These are phyloP conservation scores for Oikopleura albicans DNA, from an alignment of 23 tunicate species.

Conservation along the genomic window DNA sequence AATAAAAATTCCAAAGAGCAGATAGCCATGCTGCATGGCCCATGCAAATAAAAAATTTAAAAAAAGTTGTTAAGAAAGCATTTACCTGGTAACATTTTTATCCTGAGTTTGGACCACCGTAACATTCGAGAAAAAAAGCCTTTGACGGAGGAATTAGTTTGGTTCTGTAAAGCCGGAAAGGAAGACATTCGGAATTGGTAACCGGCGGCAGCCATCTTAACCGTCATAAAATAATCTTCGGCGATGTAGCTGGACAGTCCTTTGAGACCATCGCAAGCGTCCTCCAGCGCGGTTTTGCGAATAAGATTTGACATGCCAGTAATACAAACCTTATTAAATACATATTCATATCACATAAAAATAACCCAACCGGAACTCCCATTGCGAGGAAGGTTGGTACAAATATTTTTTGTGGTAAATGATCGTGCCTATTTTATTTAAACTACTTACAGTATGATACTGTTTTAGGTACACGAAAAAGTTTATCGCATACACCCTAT, in stretches of 20 bases:
- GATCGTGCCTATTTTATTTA: too few relatives aligned
- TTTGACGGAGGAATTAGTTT: slow-evolving; percentile 45
- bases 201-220: slow-evolving; percentile 29
- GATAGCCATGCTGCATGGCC: too few relatives aligned
- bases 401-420: too few relatives aligned
- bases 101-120: slow-evolving; percentile 26
- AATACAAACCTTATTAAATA: slow-evolving; percentile 18
- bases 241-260: slow-evolving; percentile 29
- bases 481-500: too few relatives aligned
- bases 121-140: slow-evolving; percentile 64
- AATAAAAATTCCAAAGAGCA: too few relatives aligned
- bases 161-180: slow-evolving; percentile 81
- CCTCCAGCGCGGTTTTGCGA: slow-evolving; percentile 18
- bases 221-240: slow-evolving; percentile 31
- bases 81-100: background rate
- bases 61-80: background rate
- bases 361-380: too few relatives aligned
- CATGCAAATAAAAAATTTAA: too few relatives aligned
- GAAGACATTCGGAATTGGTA: slow-evolving; percentile 54
- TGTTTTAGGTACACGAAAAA: too few relatives aligned
- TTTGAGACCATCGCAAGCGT: slow-evolving; percentile 21
- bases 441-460: too few relatives aligned
- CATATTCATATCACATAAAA: slow-evolving; percentile 16
- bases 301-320: slow-evolving; percentile 31
- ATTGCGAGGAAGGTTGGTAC: too few relatives aligned